Percentiles rank a stretch among this genome's conserved stretches.
phyloP scores from a whole-genome alignment of 2,113 vertebrate species.

The Hipposideros armiger region DNA sequence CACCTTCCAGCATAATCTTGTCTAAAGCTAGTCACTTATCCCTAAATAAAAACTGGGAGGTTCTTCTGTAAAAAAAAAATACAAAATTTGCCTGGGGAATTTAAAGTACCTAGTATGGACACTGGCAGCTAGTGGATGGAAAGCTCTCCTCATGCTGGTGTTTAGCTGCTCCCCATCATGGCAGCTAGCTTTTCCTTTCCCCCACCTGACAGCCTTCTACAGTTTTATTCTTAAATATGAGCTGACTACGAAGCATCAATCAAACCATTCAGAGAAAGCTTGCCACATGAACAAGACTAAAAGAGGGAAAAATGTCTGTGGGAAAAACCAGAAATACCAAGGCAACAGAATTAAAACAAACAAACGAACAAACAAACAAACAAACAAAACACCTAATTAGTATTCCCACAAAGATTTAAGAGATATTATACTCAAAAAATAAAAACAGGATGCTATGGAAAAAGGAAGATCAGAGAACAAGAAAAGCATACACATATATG shows the following conservation, averaged over 20 bases:
- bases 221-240: not conserved
- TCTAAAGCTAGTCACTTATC: not conserved
- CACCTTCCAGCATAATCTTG: not conserved
- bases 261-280: not conserved
- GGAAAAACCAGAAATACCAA: no score
- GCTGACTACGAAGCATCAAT: not conserved
- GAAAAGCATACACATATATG: not conserved
- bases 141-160: not conserved
- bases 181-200: not conserved
- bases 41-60: not conserved
- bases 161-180: no score
- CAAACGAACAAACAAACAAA: no score
- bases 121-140: accelerated
- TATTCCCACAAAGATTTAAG: not conserved
- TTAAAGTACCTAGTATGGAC: accelerated
- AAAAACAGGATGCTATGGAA: no score
- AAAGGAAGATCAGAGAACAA: not conserved
- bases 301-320: no score
- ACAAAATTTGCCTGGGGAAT: not conserved
- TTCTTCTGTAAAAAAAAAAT: not conserved
- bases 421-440: not conserved
- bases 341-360: no score
- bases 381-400: not conserved
- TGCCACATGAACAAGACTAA: no score
- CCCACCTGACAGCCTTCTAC: not conserved